These are phyloP conservation scores for Chlamydotis undulata DNA, from an alignment of 2,113 vertebrate species.

Conservation along the genomic window DNA sequence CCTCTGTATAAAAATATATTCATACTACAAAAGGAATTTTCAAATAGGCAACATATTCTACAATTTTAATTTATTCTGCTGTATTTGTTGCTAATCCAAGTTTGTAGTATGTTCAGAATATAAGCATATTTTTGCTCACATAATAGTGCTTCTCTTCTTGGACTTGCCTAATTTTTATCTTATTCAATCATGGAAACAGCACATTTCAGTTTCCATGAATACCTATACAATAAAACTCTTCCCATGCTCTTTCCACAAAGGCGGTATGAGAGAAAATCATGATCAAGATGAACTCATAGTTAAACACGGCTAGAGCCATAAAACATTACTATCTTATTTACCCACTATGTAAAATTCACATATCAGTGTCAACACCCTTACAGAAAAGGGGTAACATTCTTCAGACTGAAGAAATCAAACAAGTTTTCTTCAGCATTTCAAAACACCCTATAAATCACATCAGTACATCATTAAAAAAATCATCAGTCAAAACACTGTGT, in stretches of 20 bases:
- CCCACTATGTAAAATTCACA: fast-evolving
- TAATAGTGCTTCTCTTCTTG: not conserved
- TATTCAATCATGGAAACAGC: not conserved
- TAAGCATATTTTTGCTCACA: not conserved
- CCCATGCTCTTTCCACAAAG: not conserved
- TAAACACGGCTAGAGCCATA: not conserved
- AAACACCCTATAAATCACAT: not conserved
- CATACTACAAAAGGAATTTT: not conserved
- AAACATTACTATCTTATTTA: not conserved
- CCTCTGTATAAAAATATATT: not conserved
- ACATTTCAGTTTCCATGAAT: not conserved
- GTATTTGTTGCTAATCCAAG: not conserved
- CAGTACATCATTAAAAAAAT: not conserved
- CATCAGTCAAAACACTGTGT: not conserved
- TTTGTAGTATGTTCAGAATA: not conserved
- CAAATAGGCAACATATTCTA: not conserved
- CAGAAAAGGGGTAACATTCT: not conserved
- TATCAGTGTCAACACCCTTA: not conserved
- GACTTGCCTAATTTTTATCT: not conserved
- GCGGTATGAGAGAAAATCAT: not conserved
- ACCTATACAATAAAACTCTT: not conserved
- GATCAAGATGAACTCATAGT: not conserved
- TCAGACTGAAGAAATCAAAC: not conserved
- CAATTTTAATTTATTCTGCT: not conserved
- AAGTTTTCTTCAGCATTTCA: not conserved